Percentiles rank a stretch among this genome's conserved stretches.
phyloP scores from a whole-genome alignment of 2,888 invertebrate species.

The Caenorhabditis panamensis region DNA sequence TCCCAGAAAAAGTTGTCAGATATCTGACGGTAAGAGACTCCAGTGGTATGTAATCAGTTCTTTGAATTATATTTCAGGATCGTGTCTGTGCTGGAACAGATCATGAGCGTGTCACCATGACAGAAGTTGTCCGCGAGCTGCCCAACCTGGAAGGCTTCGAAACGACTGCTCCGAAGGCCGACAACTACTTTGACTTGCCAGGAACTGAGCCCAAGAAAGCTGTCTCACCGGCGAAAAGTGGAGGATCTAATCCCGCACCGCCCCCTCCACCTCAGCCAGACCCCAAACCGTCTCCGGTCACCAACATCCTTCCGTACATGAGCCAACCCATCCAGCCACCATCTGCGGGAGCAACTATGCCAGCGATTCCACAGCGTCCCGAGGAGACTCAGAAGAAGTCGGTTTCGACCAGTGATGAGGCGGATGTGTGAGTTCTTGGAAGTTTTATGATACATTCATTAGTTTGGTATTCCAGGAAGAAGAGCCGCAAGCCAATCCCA shows the following conservation, averaged over 20 bases:
- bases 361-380: background rate
- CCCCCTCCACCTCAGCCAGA: background rate
- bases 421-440: background rate
- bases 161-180: slow-evolving; percentile 8
- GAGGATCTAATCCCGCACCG: no score
- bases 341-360: background rate
- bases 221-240: slow-evolving; percentile 1
- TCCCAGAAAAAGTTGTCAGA: slow-evolving; percentile 13
- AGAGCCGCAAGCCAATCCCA: background rate
- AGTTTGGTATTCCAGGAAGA: background rate
- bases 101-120: slow-evolving; percentile 30
- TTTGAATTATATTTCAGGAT: slow-evolving; percentile 11
- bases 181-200: slow-evolving; percentile 36
- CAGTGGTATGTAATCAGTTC: no score
- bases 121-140: slow-evolving; percentile 31
- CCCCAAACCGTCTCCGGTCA: slow-evolving; percentile 1
- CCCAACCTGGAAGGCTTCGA: slow-evolving; percentile 37
- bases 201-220: background rate
- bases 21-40: slow-evolving; percentile 30
- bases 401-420: background rate
- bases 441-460: no score
- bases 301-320: slow-evolving; percentile 36
- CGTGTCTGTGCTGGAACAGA: slow-evolving; percentile 29
- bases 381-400: background rate
- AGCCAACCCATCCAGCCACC: slow-evolving; percentile 16